Base-by-base conservation (phyloP, 2,113 vertebrate genomes). In the Excalfactoria chinensis region DNA sequence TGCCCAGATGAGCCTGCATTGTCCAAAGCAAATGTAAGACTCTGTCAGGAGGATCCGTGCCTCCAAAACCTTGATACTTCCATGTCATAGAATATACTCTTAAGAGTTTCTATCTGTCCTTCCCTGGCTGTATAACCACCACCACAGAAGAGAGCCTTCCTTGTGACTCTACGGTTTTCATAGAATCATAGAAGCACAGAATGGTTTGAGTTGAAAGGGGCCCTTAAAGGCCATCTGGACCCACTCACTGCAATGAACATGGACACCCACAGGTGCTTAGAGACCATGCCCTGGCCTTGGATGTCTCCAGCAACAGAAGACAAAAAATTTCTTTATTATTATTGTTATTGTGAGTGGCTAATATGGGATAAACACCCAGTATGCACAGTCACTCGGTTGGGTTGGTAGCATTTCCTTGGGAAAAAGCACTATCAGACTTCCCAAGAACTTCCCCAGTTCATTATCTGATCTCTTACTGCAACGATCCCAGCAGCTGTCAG, bases 401-500 rank as follows among this genome's bases (percentile, higher is more conserved):
- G 26, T n/a, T 20, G 63, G 34, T 67, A 78, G 13, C 60, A 28
- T 80, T 60, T 64, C 71, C 75, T 59, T 63, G 75, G 34, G 26
- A 70, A 80, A 87, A 43, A 64, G 9, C 41, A 53, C 25, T 22
- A 78, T 49, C 55, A 79, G 90, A 92, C 78, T 89, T 75, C 41
- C 53, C 72, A 35, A 81, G 66, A 90, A 81, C 13, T 74, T 86
- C 21, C 46, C 71, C 28, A 55, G 78, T 43, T 91, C 77, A 72
- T 76, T 56, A 67, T 86, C 22, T 23, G 30, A 72, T 92, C 51
- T 74, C 59, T 78, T 20, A 7, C 71, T 35, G 43, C 60, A 77
- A 19, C 4, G 3, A 75, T 88, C 78, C 72, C 73, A 93, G 67
- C 91, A 95, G 84, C 94, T 96, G 95, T 84, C 95, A 75, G 88